phyloP scores from a whole-genome alignment of 2,113 vertebrate genomes.

The Astur gentilis region DNA sequence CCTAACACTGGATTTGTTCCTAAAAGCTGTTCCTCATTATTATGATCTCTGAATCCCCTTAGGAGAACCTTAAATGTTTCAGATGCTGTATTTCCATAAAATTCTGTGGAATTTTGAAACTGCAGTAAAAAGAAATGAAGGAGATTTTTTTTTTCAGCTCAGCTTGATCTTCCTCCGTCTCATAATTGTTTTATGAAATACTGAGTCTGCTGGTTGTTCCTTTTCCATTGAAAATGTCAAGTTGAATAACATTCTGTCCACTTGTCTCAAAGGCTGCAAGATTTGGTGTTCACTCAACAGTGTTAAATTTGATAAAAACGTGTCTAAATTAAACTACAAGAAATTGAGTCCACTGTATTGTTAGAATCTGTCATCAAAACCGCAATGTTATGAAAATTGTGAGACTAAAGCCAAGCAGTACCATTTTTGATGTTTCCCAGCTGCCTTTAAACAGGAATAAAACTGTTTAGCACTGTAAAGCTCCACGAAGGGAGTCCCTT shows the following conservation, averaged over 20 bases:
- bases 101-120: neutral
- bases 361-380: neutral
- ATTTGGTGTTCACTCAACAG: neutral
- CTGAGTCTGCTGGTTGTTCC: neutral
- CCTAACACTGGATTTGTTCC: neutral
- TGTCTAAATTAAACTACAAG: neutral
- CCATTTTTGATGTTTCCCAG: neutral
- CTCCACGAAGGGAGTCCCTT: neutral
- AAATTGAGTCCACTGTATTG: rapidly evolving
- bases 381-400: neutral
- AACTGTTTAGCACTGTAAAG: neutral
- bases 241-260: neutral
- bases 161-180: neutral
- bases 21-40: neutral
- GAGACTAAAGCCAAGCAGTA: neutral
- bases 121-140: neutral
- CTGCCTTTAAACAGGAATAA: slow-evolving; percentile 11
- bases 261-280: neutral
- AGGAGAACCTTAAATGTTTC: neutral
- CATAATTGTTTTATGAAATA: neutral
- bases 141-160: neutral
- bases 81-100: neutral
- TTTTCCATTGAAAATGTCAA: neutral
- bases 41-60: neutral
- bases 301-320: neutral